Base-by-base conservation (phyloP, 2,888 invertebrate genomes). In the Thyatira batis region DNA sequence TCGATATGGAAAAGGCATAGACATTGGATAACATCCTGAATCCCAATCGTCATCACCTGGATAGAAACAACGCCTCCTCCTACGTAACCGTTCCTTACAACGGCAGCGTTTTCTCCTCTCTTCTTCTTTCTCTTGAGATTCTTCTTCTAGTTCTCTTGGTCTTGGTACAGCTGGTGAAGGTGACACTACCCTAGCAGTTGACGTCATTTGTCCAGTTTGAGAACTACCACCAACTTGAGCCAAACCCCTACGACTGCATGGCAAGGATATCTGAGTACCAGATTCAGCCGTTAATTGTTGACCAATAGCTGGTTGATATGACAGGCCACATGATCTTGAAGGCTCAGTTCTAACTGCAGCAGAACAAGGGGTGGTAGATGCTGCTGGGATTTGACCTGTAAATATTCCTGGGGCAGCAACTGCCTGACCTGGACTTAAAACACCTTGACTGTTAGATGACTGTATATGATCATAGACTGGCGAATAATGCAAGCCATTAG, bases 1-100 rank as follows among this genome's bases (percentile, higher is more conserved):
- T n/a, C 53, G 49, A 25, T 54, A 53, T 25, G 55, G 54, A 43
- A 50, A 55, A 28, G 10, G 20, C 48, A 48, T 48, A 3, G 57
- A 50, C 54, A 54, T 52, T 1, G 57, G 57, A 13, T 44, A 53
- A 13, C 53, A 57, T 1, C 3, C 28, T 9, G 50, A 51, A 30
- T 20, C 39, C 2, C 33, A 3, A 30, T 33, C 9, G 17, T 46
- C 27, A 17, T 48, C 27, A 27, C 20, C 25, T 3, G 28, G 48
- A n/a, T 20, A 27, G 27, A 20, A 48, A 10, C n/a, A 17, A 9
- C 20, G 48, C 20, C 27, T 48, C 20, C 39, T 44, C 1, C 23
- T 44, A 25, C 43, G 10, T 11, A 1, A 9, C 8, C 28, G 44
- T 9, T 52, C 50, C 8, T 51, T 49, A 23, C 43, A 55, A 17